phyloP scores from a whole-genome alignment of 2,797 vertebrate species.

The Artibeus lituratus region DNA sequence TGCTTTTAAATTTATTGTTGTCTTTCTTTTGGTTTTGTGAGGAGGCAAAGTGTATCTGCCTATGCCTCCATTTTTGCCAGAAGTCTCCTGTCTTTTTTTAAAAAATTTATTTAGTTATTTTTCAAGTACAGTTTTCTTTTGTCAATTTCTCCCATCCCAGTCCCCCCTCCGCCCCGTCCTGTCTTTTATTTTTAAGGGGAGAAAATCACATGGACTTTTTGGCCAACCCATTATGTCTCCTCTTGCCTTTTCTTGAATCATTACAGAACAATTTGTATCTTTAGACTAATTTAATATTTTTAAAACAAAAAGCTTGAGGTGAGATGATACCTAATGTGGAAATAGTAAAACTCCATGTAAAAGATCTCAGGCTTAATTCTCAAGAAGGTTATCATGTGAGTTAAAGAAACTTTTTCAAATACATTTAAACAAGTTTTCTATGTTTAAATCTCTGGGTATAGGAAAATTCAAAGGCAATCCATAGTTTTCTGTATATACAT shows the following conservation, averaged over 20 bases:
- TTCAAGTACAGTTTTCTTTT: too few species aligned
- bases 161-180: too few species aligned
- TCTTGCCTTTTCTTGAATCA: not conserved
- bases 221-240: not conserved
- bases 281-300: conserved; percentile 4
- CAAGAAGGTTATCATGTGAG: not conserved
- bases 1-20: too few species aligned
- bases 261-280: not conserved
- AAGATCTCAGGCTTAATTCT: not conserved
- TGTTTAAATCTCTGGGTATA: not conserved
- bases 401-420: not conserved
- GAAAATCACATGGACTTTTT: too few species aligned
- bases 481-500: not conserved
- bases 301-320: not conserved
- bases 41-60: too few species aligned
- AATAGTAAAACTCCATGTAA: not conserved
- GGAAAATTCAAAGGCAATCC: not conserved
- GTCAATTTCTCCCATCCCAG: too few species aligned
- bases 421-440: too few species aligned
- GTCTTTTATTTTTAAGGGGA: too few species aligned
- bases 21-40: too few species aligned
- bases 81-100: too few species aligned
- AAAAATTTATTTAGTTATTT: too few species aligned
- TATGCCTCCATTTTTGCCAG: too few species aligned
- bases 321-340: not conserved